Conservation (phyloP, 2,797 vertebrate genomes). For the Myotis daubentonii region DNA sequence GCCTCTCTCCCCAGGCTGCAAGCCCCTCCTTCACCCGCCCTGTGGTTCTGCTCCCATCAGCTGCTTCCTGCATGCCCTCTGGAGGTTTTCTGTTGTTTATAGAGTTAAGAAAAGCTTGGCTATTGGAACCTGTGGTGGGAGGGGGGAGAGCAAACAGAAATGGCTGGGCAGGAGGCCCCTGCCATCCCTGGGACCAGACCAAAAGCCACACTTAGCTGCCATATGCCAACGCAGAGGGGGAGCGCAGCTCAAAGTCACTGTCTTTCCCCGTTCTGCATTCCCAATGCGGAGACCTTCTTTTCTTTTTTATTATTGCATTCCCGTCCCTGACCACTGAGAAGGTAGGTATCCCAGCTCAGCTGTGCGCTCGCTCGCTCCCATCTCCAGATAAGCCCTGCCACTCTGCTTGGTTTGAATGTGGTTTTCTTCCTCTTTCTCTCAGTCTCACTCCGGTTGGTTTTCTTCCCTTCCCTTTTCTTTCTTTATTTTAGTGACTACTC, state of each 20-base stretch:
- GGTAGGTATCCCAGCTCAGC: slow-evolving; percentile 97
- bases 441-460: slow-evolving; percentile 73
- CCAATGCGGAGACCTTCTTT: slow-evolving; percentile 98
- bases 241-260: slow-evolving; percentile 89
- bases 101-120: slow-evolving; percentile 60
- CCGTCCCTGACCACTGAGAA: slow-evolving; percentile 97
- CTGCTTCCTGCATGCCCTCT: slow-evolving; percentile 85
- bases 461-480: slow-evolving; percentile 72
- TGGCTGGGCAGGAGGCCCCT: slow-evolving; percentile 40
- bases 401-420: slow-evolving; percentile 99
- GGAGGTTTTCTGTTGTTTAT: slow-evolving; percentile 78
- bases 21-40: slow-evolving; percentile 49
- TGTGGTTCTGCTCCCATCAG: slow-evolving; percentile 80
- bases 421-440: slow-evolving; percentile 78
- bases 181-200: background rate
- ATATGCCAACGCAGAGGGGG: slow-evolving; percentile 17
- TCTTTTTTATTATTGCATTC: slow-evolving; percentile 97
- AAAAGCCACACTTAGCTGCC: background rate
- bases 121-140: slow-evolving; percentile 30
- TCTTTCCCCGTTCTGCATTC: slow-evolving; percentile 95
- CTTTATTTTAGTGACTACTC: slow-evolving; percentile 86
- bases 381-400: slow-evolving; percentile 98
- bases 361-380: slow-evolving; percentile 92
- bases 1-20: slow-evolving; percentile 41
- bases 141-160: background rate